These are phyloP conservation scores for Alethe castanea DNA, from an alignment of 2,113 vertebrate species.

Conservation along the genomic window DNA sequence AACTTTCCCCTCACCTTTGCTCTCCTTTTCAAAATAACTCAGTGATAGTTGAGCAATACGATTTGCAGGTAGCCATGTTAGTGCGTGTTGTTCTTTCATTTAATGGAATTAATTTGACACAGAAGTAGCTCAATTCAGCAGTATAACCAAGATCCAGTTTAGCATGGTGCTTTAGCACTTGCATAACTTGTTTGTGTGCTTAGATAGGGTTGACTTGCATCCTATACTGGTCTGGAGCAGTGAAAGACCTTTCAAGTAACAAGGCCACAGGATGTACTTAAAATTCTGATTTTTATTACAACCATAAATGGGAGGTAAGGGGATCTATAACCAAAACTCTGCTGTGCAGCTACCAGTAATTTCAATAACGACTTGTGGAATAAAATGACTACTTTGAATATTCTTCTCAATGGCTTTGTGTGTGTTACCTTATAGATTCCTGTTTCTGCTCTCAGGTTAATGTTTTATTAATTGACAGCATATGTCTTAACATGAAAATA, in stretches of 20 bases:
- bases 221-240: neutral
- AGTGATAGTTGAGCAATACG: neutral
- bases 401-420: neutral
- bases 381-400: neutral
- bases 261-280: neutral
- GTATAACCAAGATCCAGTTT: neutral
- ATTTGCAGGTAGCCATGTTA: neutral
- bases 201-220: neutral
- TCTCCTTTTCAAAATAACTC: neutral
- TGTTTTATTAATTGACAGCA: neutral
- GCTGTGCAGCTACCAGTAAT: neutral
- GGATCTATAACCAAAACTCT: neutral
- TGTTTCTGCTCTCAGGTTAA: neutral
- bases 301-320: rapidly evolving
- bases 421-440: neutral
- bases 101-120: neutral
- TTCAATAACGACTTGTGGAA: neutral
- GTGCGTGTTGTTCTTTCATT: neutral
- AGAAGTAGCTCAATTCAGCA: neutral
- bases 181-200: neutral
- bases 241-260: neutral
- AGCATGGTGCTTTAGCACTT: neutral
- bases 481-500: neutral
- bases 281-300: neutral
- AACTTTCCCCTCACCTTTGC: neutral